Conservation (phyloP, 2,113 vertebrate genomes). For the Burhinus oedicnemus region DNA sequence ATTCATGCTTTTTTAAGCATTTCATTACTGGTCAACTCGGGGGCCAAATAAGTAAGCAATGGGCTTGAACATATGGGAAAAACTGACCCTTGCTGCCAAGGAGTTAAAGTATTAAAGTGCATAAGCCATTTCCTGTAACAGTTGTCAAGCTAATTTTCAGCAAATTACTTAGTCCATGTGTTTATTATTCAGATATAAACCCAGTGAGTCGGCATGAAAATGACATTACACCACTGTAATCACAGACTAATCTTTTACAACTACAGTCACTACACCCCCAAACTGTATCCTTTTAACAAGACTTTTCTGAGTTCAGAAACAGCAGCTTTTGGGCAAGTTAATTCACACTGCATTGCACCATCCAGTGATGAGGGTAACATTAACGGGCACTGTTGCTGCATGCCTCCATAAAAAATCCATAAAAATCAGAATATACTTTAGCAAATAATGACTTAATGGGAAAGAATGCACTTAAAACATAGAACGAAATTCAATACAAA, state of each 20-base stretch:
- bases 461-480: not conserved
- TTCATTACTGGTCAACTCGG: not conserved
- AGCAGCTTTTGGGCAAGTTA: not conserved
- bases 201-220: constrained; percentile 8
- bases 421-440: not conserved
- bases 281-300: not conserved
- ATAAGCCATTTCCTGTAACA: constrained; percentile 49
- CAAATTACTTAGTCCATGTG: constrained; percentile 37
- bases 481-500: not conserved
- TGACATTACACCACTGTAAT: not conserved
- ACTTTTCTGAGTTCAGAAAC: not conserved
- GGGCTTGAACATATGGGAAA: not conserved
- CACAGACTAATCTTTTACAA: constrained; percentile 18
- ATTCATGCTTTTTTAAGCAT: not conserved
- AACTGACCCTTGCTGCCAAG: constrained; percentile 32
- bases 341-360: not conserved
- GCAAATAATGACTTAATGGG: not conserved
- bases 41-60: not conserved
- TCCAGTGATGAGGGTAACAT: not conserved
- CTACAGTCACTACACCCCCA: not conserved
- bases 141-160: constrained; percentile 59
- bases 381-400: not conserved
- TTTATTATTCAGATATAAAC: constrained; percentile 59
- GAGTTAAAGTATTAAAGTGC: constrained; percentile 57
- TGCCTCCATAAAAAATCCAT: not conserved